Evolutionary conservation across 2,113 vertebrate genomes (phyloP), one percentile per base, ranked within the genome.

Genomic region (Sarotherodon lohbergeri): DNA sequence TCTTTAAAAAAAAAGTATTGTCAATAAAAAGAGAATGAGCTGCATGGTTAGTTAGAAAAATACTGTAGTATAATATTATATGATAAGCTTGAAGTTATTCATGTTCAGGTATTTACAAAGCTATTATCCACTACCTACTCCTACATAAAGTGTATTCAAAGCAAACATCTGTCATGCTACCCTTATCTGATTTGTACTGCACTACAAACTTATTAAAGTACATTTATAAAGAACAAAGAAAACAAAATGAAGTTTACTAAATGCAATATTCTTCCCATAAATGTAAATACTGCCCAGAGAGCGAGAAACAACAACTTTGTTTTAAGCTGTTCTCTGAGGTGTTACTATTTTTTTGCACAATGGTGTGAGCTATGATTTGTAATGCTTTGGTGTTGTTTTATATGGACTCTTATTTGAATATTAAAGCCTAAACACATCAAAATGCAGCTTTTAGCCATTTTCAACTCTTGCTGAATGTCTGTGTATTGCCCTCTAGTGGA

Each of bases 401-500:
- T 6, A 46, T 46, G 68, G 13, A 46, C 13, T 27, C 39, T 46
- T 27, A 27, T 73, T 17, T 46, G 2, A 27, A 46, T 27, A 19
- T 11, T 48, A 48, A 76, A 76, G 14, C 68, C 0, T 73, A 46
- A 73, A 73, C 41, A 17, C 41, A 46, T 46, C 66, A 27, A 17
- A 73, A 73, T 73, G 66, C 66, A 24, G 12, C 11, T 80, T 80
- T 16, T 9, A 66, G 10, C 2, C 43, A 24, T 32, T 46, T 8
- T 27, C 36, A 29, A 9, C 36, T 11, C 6, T 32, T 19, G 3
- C 5, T 71, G 36, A 39, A 9, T 54, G 22, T 29, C 0, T 1
- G 11, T 59, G 55, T 39, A 9, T 68, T 46, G 88, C 86, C 91
- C 87, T 91, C 93, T 90, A 19, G 52, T 82, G 90, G 82, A 4